Evolutionary conservation across 1,140 invertebrate genomes (phyloP).

Genomic region (Zaprionus gabonicus): DNA sequence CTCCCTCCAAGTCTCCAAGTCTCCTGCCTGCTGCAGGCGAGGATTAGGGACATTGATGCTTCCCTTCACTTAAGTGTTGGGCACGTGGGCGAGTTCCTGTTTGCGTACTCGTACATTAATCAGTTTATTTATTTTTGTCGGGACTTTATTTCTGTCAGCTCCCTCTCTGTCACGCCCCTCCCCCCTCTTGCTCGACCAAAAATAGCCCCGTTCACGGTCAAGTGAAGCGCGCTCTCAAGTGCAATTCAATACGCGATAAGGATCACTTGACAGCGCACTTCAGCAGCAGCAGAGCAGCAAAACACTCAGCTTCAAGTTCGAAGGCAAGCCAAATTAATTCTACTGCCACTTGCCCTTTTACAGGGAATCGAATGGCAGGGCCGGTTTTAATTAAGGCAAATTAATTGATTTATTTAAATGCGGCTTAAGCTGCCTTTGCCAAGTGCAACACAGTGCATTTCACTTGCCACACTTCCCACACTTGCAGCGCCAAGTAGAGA

Average conservation of each 20-base stretch:
- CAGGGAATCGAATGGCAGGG: not conserved
- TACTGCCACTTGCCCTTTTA: not conserved
- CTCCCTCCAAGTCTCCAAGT: not conserved
- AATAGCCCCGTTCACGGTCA: not conserved
- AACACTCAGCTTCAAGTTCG: not conserved
- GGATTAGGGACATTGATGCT: constrained; percentile 55
- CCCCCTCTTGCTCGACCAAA: not conserved
- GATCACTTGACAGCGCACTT: not conserved
- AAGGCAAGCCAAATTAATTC: not conserved
- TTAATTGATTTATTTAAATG: constrained; percentile 11
- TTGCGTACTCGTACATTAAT: constrained; percentile 63
- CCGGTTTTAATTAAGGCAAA: not conserved
- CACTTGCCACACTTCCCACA: not conserved
- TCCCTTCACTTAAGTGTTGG: constrained; percentile 18
- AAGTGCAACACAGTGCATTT: not conserved
- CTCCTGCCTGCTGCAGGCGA: not conserved
- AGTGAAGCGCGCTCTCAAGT: not conserved
- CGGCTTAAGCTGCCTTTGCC: not conserved
- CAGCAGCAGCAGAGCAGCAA: not conserved
- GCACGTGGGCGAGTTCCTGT: constrained; percentile 19
- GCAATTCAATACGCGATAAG: constrained; percentile 1
- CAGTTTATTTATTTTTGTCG: constrained; percentile 63
- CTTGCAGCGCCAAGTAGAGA: not conserved
- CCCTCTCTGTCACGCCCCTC: not conserved
- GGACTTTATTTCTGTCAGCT: constrained; percentile 54